Percentiles rank a stretch among this genome's conserved stretches.
Evolutionary conservation across 2,888 invertebrate genomes (phyloP).

Genomic region (Pseudanteris insignis): DNA sequence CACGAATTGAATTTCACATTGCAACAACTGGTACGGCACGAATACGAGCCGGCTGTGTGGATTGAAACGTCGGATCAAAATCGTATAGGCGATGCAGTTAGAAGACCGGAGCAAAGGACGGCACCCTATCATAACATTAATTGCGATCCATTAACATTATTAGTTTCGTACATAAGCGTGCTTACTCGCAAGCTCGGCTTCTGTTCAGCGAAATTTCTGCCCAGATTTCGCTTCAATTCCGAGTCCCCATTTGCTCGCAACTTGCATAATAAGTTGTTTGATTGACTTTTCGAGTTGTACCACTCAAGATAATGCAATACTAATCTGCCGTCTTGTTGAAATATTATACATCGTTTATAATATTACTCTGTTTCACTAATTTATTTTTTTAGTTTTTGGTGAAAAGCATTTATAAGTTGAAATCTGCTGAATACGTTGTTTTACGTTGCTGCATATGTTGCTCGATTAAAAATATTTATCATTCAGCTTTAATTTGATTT

Average conservation of each 20-base stretch:
- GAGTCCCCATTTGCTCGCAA: constrained; percentile 8
- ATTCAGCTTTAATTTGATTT: no score
- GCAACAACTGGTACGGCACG: constrained; percentile 25
- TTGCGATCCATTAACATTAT: constrained; percentile 62
- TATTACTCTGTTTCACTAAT: no score
- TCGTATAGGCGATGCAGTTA: constrained; percentile 55
- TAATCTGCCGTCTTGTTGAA: no score
- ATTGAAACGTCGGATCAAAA: constrained; percentile 42
- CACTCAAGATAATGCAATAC: background rate
- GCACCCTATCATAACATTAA: constrained; percentile 49
- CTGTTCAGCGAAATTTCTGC: constrained; percentile 18
- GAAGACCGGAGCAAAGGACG: constrained; percentile 51
- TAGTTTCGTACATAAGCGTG: constrained; percentile 39
- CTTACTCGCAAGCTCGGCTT: constrained; percentile 17
- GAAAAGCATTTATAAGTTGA: no score
- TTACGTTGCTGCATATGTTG: background rate
- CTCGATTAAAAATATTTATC: background rate
- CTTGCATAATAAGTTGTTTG: constrained; percentile 10
- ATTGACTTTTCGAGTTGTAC: constrained; percentile 17
- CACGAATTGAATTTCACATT: constrained; percentile 39
- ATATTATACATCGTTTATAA: no score
- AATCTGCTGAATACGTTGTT: no score
- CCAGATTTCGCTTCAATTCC: constrained; percentile 6
- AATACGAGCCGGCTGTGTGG: constrained; percentile 28
- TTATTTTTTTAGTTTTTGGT: no score